These are phyloP conservation scores for Parnassius orleans DNA, from an alignment of 2,888 invertebrate genomes.

Conservation along the genomic window DNA sequence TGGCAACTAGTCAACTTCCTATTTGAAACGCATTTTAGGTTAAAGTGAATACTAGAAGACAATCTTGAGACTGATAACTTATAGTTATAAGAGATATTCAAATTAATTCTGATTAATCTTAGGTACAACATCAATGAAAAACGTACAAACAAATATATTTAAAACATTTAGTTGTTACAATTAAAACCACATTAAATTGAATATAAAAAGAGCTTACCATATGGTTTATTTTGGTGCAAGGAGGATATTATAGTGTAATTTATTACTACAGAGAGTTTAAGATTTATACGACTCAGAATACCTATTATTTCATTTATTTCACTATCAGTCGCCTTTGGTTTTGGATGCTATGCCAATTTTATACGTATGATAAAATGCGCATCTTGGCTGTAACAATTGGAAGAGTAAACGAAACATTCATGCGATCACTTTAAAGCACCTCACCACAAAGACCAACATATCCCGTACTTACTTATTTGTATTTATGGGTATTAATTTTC, in stretches of 20 bases:
- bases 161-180: background rate
- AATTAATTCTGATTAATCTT: background rate
- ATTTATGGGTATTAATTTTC: conserved; percentile 7
- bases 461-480: background rate
- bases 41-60: conserved; percentile 10
- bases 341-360: conserved; percentile 27
- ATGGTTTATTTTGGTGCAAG: conserved; percentile 31
- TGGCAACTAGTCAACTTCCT: no score
- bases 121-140: conserved; percentile 9
- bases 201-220: conserved; percentile 23
- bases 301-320: background rate
- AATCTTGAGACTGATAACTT: background rate
- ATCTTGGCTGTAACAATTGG: conserved; percentile 13
- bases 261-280: background rate
- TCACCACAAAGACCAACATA: background rate
- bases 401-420: conserved; percentile 4
- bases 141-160: conserved; percentile 12
- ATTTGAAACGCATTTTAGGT: background rate
- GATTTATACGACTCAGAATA: background rate
- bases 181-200: conserved; percentile 9
- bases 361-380: conserved; percentile 26
- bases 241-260: conserved; percentile 29
- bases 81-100: conserved; percentile 8
- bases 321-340: conserved; percentile 8
- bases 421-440: background rate